Base-by-base conservation (phyloP, 2,888 invertebrate species). In the Rhyacophila evoluta region DNA sequence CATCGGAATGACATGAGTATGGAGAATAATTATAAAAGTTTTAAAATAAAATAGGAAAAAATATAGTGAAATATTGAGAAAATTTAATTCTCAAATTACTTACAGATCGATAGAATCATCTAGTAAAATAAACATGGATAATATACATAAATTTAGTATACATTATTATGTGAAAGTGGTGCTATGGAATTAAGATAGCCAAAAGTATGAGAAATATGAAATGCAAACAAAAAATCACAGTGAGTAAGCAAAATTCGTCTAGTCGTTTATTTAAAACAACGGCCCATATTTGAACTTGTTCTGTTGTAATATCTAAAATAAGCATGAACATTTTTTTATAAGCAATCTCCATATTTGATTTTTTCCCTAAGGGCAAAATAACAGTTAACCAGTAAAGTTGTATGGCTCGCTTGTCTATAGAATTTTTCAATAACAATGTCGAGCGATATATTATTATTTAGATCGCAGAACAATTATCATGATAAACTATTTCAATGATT, bases 351-450 rank as follows among this genome's bases (percentile, higher is more conserved):
- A 78, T 73, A 74, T 70, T 37, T 28, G 74, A 70, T 72, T 74
- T 39, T 70, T 72, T 41, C 73, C 76, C 72, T 74, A 67, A 41
- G 76, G 79, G 76, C 73, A 76, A 25, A 12, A 36, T 27, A 72
- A 79, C 79, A 68, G 79, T 79, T 79, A 79, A 25, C 68, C 75
- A 11, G 71, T 28, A 11, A 27, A 55, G 33, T 72, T 72, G 75
- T 72, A 37, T 68, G 55, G 71, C 29, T 36, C 38, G 75, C 33
- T 74, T 79, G 72, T 75, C 79, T 75, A 33, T 68, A 72, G 72
- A 69, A 75, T 33, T 79, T 79, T 79, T 76, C 79, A 79, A 79
- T 76, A 79, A 79, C 79, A 79, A 79, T 79, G 76, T 76, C 36
- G 75, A 41, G 55, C 75, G 75, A 79, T 79, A 71, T 71, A 76